These are phyloP conservation scores for Cremastobaeus sp. DNA, from an alignment of 2,888 invertebrate species.

Conservation along the genomic window DNA sequence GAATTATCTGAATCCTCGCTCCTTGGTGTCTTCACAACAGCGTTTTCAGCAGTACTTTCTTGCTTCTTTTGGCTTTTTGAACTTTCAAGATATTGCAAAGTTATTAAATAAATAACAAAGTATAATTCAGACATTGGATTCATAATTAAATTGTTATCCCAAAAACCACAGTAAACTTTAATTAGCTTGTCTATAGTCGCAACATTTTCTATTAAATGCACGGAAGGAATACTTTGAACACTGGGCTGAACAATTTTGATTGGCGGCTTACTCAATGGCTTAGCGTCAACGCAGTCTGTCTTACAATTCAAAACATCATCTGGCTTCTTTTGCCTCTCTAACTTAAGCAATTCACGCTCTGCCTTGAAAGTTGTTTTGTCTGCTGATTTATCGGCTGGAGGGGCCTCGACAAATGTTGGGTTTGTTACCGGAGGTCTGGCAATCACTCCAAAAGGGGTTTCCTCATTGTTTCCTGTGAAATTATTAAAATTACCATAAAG, in stretches of 20 bases:
- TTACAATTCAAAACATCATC: slow-evolving; percentile 46
- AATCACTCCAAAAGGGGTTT: slow-evolving; percentile 66
- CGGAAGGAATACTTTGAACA: slow-evolving; percentile 78
- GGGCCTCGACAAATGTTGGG: slow-evolving; percentile 68
- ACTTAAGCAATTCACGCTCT: slow-evolving; percentile 68
- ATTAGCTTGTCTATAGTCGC: slow-evolving; percentile 81
- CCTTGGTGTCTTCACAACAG: too few relatives aligned
- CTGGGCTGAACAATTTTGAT: slow-evolving; percentile 42
- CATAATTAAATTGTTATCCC: slow-evolving; percentile 82
- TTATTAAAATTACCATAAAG: not conserved
- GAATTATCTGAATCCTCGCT: not conserved
- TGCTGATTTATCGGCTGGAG: slow-evolving; percentile 64
- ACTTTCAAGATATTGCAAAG: slow-evolving; percentile 75
- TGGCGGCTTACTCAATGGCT: slow-evolving; percentile 33
- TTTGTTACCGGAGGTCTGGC: slow-evolving; percentile 66
- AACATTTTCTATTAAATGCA: slow-evolving; percentile 79
- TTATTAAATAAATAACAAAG: slow-evolving; percentile 84
- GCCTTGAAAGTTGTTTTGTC: slow-evolving; percentile 66
- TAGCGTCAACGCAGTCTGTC: slow-evolving; percentile 18
- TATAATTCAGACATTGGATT: slow-evolving; percentile 85
- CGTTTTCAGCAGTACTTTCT: too few relatives aligned
- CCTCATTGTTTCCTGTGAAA: slow-evolving; percentile 61
- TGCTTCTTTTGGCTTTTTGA: slow-evolving; percentile 5
- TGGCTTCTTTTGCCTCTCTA: slow-evolving; percentile 68
- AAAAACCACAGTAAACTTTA: slow-evolving; percentile 81